These are phyloP conservation scores for Tetragnatha versicolor DNA, from an alignment of 1,140 invertebrate genomes.

Conservation along the genomic window DNA sequence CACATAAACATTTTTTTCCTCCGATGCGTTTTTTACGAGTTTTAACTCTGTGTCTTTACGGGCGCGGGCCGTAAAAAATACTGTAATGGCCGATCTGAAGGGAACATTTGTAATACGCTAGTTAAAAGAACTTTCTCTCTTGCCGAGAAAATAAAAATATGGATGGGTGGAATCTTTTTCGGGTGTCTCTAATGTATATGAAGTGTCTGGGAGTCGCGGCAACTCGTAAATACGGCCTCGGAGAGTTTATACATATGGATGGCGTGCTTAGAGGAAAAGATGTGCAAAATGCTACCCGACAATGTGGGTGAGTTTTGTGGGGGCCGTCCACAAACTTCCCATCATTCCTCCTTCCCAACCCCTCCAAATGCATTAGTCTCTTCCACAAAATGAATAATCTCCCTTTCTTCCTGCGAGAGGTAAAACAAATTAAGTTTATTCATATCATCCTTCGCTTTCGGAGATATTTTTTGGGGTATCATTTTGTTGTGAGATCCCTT, in stretches of 20 bases:
- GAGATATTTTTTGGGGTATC: too few relatives aligned
- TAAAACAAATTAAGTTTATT: too few relatives aligned
- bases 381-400: too few relatives aligned
- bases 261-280: slow-evolving; percentile 32
- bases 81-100: slow-evolving; percentile 47
- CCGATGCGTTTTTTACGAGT: slow-evolving; percentile 3
- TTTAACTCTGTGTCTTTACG: slow-evolving; percentile 39
- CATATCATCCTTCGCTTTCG: too few relatives aligned
- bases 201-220: slow-evolving; percentile 33
- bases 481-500: too few relatives aligned
- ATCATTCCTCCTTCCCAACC: too few relatives aligned
- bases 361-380: too few relatives aligned
- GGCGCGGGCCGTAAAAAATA: slow-evolving; percentile 37
- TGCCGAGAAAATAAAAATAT: slow-evolving; percentile 23
- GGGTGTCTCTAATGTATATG: slow-evolving; percentile 53
- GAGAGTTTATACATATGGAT: slow-evolving; percentile 53
- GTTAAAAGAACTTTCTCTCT: slow-evolving; percentile 48
- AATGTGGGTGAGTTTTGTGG: neutral
- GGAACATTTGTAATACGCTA: slow-evolving; percentile 52
- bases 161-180: slow-evolving; percentile 29
- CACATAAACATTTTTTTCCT: neutral
- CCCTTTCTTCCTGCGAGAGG: too few relatives aligned
- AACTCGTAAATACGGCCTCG: slow-evolving; percentile 43
- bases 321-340: neutral
- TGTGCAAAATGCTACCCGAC: slow-evolving; percentile 11